Evolutionary conservation across 2,797 vertebrate genomes (phyloP), one percentile per base, ranked within the genome.

Genomic region (Phrynocephalus forsythii): DNA sequence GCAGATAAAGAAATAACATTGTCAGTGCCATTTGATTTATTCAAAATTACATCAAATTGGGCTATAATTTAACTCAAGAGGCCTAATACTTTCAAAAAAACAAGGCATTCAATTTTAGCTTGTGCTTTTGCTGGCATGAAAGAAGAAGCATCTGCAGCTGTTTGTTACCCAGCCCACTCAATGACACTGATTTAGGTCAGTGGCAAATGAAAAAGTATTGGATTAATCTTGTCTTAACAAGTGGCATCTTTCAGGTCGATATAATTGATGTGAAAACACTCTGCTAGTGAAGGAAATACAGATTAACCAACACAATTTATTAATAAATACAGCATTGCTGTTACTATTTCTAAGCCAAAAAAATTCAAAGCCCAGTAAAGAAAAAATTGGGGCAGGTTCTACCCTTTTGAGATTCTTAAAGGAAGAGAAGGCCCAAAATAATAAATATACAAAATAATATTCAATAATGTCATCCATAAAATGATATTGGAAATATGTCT

Each of bases 21-120:
- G 87, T 94, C 91, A 92, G 1, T 93, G 85, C 85, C 75, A 93
- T 88, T 94, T 94, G 92, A 94, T 95, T 96, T 96, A 91, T 83
- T 93, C 76, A 91, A 91, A 92, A 94, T 90, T 92, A 86, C 88
- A 82, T 91, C 86, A 91, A 91, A 91, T 91, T 84, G 48, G 88
- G 84, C 88, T 89, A 38, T 94, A 94, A 92, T 94, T 95, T 94
- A 90, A 92, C 94, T 94, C 80, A 76, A 81, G 48, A 88, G 86
- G 2, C 82, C 83, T 91, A 94, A 92, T 88, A 81, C 92, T 93
- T 94, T 88, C 86, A 91, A 92, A 95, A 95, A 9, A 95, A 91
- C 85, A 94, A 95, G 93, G 88, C 87, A 91, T 92, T 95, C 95
- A 92, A 94, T 92, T 96, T 95, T 91, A 92, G 90, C 68, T 94